Conservation (phyloP, 2,113 vertebrate species). For the Xiphophorus hellerii region DNA sequence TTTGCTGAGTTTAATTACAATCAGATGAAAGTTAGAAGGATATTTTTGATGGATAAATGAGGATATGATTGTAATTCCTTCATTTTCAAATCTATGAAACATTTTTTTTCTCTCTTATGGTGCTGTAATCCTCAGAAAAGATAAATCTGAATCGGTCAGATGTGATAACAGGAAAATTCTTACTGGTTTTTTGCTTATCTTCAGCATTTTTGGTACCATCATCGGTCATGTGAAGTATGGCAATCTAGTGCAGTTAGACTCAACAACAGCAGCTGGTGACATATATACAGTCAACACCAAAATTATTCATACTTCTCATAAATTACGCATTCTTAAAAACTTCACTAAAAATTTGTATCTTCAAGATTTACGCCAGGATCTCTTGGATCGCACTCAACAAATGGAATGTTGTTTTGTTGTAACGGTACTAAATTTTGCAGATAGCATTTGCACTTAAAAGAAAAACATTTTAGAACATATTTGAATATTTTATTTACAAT, state of each 20-base stretch:
- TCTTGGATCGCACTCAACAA: too few species aligned
- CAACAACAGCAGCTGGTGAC: too few species aligned
- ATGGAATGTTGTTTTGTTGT: too few species aligned
- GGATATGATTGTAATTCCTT: neutral
- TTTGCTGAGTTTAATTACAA: neutral
- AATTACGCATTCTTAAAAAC: neutral
- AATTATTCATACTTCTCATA: neutral
- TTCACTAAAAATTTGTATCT: too few species aligned
- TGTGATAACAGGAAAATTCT: neutral
- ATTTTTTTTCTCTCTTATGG: neutral
- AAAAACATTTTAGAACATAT: constrained; percentile 1
- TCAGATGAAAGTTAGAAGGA: neutral
- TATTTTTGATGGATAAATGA: too few species aligned
- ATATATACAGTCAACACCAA: neutral
- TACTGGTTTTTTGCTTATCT: neutral
- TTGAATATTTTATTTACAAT: constrained; percentile 80
- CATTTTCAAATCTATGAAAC: neutral
- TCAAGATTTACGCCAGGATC: too few species aligned
- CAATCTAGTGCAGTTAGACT: too few species aligned
- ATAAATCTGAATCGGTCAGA: neutral
- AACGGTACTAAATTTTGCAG: too few species aligned
- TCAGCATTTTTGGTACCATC: too few species aligned
- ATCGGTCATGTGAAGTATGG: too few species aligned
- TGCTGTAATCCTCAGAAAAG: neutral
- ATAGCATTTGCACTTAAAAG: neutral